A percentile compares a stretch with the other conserved stretches of the same genome.
Evolutionary conservation across 2,113 vertebrate genomes (phyloP).

Genomic region (Melanocharis versteri): DNA sequence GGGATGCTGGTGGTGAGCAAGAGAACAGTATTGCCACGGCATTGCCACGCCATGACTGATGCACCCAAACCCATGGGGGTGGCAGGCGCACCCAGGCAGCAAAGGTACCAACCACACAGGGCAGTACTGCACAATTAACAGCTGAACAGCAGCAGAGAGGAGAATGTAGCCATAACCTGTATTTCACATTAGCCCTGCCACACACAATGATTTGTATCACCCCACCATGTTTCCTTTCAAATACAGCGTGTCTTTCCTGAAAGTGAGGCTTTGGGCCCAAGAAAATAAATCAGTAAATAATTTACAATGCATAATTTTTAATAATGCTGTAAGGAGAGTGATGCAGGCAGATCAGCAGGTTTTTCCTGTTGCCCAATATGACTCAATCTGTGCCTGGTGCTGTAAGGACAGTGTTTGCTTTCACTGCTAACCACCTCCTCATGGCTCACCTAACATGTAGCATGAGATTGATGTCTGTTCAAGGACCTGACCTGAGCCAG

Average conservation of each 20-base stretch:
- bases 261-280: neutral
- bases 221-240: neutral
- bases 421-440: neutral
- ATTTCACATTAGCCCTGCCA: neutral
- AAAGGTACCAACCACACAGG: neutral
- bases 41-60: neutral
- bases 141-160: neutral
- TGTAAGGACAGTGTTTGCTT: neutral
- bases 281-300: neutral
- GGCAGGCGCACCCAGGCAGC: neutral
- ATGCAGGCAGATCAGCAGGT: neutral
- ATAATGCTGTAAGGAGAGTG: neutral
- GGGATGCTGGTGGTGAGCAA: neutral
- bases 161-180: neutral
- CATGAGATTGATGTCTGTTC: neutral
- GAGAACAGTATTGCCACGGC: neutral
- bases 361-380: neutral
- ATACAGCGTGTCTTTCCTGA: neutral
- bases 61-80: neutral
- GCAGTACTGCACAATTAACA: neutral
- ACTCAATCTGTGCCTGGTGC: neutral
- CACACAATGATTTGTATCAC: neutral
- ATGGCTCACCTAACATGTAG: neutral
- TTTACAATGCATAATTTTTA: neutral
- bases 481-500: neutral